Conservation (phyloP, 2,888 invertebrate genomes). For the Meiosimyza platycephala region DNA sequence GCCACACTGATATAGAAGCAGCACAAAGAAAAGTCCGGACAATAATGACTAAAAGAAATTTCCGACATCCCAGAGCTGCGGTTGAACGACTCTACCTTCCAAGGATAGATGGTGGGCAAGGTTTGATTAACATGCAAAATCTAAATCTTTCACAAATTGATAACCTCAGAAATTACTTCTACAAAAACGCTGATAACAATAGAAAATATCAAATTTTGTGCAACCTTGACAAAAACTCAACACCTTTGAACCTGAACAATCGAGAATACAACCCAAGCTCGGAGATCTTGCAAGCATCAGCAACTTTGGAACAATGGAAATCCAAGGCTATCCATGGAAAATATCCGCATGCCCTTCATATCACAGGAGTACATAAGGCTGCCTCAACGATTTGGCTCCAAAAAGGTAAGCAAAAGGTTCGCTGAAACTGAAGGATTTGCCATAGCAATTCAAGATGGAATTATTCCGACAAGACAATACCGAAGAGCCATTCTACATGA, state of each 20-base stretch:
- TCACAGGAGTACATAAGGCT: background rate
- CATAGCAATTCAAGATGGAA: constrained; percentile 9
- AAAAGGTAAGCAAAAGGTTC: background rate
- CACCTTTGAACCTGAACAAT: background rate
- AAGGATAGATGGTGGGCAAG: no score
- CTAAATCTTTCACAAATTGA: no score
- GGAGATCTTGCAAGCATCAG: no score
- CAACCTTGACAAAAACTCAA: background rate
- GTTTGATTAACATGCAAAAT: no score
- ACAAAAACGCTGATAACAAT: background rate
- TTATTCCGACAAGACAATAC: background rate
- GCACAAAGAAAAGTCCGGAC: no score
- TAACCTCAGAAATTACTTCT: no score
- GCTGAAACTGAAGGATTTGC: constrained; percentile 12
- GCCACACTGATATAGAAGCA: background rate
- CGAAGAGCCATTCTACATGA: no score
- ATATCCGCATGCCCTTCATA: no score
- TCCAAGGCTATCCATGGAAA: background rate
- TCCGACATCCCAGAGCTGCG: no score
- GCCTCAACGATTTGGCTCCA: background rate
- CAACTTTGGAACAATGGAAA: background rate
- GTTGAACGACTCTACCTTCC: no score
- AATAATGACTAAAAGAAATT: no score
- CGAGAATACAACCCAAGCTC: background rate
- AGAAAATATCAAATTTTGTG: no score